Evolutionary conservation across 2,888 invertebrate genomes (phyloP).

Genomic region (Andrena fulva): DNA sequence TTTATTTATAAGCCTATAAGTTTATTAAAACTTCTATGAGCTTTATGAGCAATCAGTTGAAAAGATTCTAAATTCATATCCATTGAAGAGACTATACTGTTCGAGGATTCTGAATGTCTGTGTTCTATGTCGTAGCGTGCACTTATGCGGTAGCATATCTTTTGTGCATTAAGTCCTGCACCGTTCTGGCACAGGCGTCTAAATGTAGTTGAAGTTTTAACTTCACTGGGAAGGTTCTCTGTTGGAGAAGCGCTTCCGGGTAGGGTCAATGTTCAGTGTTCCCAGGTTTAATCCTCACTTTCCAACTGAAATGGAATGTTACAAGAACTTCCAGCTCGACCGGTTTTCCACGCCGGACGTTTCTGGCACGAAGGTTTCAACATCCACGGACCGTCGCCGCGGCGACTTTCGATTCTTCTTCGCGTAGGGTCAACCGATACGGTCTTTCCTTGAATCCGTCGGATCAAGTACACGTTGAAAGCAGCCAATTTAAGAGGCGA

Average conservation of each 20-base stretch:
- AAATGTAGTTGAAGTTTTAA: not conserved
- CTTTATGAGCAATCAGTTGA: no score
- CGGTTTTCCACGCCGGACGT: constrained; percentile 62
- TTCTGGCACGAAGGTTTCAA: constrained; percentile 52
- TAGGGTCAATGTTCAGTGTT: constrained; percentile 66
- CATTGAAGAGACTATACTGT: no score
- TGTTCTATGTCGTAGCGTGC: no score
- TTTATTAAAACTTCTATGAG: no score
- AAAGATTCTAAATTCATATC: no score
- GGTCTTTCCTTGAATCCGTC: not conserved
- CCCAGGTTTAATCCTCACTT: constrained; percentile 48
- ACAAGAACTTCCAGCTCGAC: constrained; percentile 63
- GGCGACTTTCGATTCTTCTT: constrained; percentile 50
- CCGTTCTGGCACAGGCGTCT: no score
- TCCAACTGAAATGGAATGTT: constrained; percentile 62
- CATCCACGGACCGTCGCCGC: constrained; percentile 51
- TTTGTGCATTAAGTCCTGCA: no score
- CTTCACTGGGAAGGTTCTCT: constrained; percentile 25
- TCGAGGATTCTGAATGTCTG: no score
- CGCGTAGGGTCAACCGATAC: constrained; percentile 10
- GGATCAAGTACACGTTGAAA: not conserved
- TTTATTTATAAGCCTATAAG: no score
- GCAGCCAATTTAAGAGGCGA: not conserved
- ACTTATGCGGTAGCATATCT: no score
- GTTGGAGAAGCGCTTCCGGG: constrained; percentile 57